Evolutionary conservation across 2,113 vertebrate species (phyloP).

Genomic region (Actenoides lindsayi): DNA sequence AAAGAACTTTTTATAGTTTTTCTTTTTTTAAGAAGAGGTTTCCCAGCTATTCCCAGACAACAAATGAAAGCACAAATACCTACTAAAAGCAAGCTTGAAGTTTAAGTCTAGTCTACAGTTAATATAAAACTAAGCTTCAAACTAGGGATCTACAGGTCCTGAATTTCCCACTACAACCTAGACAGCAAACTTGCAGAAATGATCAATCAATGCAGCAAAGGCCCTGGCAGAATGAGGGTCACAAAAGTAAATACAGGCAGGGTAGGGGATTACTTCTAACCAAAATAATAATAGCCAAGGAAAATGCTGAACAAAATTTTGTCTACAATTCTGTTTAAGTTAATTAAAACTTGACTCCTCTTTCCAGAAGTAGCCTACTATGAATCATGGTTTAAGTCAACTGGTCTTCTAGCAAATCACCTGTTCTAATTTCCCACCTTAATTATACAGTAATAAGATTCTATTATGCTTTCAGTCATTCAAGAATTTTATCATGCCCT

Average conservation of each 20-base stretch:
- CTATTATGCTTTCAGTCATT: neutral
- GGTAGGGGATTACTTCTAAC: neutral
- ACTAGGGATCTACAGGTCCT: neutral
- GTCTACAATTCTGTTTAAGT: neutral
- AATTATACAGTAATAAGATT: neutral
- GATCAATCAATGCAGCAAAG: accelerated
- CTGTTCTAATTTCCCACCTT: neutral
- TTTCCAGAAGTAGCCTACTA: neutral
- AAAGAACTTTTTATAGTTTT: neutral
- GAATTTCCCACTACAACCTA: neutral
- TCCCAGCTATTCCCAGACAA: neutral
- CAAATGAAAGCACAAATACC: neutral
- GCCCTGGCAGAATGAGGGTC: neutral
- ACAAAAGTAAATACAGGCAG: neutral
- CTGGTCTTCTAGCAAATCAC: neutral
- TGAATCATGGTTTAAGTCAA: neutral
- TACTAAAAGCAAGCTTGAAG: neutral
- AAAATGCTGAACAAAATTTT: neutral
- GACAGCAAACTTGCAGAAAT: neutral
- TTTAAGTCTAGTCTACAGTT: neutral
- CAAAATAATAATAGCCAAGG: neutral
- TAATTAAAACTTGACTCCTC: neutral
- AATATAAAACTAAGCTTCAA: neutral
- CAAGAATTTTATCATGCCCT: neutral
- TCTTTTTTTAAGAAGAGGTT: neutral